These are phyloP conservation scores for Erpetoichthys calabaricus DNA, from an alignment of 2,797 vertebrate species.

Conservation along the genomic window DNA sequence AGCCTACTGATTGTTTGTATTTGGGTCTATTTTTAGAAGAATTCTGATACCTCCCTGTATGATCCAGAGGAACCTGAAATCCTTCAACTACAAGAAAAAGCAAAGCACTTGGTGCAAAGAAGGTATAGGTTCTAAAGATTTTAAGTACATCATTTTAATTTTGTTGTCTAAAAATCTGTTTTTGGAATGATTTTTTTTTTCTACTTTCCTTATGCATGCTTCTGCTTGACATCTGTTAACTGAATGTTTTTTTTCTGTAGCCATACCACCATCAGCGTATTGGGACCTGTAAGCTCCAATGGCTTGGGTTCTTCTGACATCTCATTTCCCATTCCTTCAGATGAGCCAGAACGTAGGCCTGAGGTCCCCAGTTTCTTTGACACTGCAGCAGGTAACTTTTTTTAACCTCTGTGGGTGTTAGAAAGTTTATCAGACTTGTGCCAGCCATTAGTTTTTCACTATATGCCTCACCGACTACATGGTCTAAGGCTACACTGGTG, in stretches of 20 bases:
- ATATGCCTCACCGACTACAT: too few species aligned
- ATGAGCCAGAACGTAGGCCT: conserved; percentile 31
- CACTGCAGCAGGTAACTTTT: conserved; percentile 28
- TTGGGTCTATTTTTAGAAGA: conserved; percentile 22
- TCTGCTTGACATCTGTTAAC: too few species aligned
- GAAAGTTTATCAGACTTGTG: too few species aligned
- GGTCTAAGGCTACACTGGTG: too few species aligned
- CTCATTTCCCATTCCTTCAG: conserved; percentile 34
- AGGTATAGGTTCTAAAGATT: conserved; percentile 34
- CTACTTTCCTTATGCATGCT: too few species aligned
- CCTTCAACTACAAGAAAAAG: conserved; percentile 56
- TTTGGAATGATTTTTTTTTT: too few species aligned
- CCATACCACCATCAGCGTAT: conserved; percentile 36
- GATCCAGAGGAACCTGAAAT: conserved; percentile 53
- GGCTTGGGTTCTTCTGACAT: conserved; percentile 42
- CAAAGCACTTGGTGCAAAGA: conserved; percentile 49
- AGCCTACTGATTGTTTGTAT: neutral
- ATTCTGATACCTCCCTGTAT: conserved; percentile 36
- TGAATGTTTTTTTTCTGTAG: conserved; percentile 31
- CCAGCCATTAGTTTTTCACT: too few species aligned
- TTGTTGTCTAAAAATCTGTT: too few species aligned
- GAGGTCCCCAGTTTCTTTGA: conserved; percentile 23
- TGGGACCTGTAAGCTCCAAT: conserved; percentile 45
- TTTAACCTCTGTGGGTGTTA: too few species aligned
- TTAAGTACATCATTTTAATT: rapidly evolving